Base-by-base conservation (phyloP, 2,888 invertebrate species). In the Sialis lutaria region DNA sequence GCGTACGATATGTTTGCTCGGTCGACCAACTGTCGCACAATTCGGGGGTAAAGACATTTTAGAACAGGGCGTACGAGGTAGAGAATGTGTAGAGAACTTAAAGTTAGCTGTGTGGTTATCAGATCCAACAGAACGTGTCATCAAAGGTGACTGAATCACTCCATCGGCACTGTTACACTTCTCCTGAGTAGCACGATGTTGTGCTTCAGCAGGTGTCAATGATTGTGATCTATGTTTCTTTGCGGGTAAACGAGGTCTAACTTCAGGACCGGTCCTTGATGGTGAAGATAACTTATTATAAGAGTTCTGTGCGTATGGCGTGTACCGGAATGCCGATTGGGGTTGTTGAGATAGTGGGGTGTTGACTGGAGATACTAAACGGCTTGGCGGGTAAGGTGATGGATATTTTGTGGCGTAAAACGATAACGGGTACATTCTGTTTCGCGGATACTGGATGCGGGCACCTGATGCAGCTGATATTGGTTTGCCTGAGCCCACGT, bases 401-500 rank as follows among this genome's bases (percentile, higher is more conserved):
- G 77, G 69, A 57, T 75, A 77, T 55, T 74, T 75, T 51, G 73
- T 62, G 55, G 74, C 75, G 57, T 81, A 84, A 57, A 82, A 82
- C 4, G 83, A 82, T 4, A 88, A 63, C 0, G 89, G 88, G 55
- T 81, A 77, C 57, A 79, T 74, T 49, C 92, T 74, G 56, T 90
- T 88, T 52, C 87, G 80, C 0, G 93, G 93, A 51, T 76, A 81
- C 55, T 82, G 80, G 49, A 95, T 90, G 46, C 85, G 73, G 1
- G 92, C 92, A 0, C 90, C 89, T 2, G 91, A 92, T 0, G 84
- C 84, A 6, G 79, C 77, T 2, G 93, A 92, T 58, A 95, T 85
- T 1, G 89, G 81, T 58, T 89, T 86, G 12, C 85, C 87, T 42
- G 88, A 89, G 2, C 89, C 88, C 30, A 93, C 90, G 62, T 95